These are phyloP conservation scores for Sarcophaga carnaria DNA, from an alignment of 2,888 invertebrate species.

Conservation along the genomic window DNA sequence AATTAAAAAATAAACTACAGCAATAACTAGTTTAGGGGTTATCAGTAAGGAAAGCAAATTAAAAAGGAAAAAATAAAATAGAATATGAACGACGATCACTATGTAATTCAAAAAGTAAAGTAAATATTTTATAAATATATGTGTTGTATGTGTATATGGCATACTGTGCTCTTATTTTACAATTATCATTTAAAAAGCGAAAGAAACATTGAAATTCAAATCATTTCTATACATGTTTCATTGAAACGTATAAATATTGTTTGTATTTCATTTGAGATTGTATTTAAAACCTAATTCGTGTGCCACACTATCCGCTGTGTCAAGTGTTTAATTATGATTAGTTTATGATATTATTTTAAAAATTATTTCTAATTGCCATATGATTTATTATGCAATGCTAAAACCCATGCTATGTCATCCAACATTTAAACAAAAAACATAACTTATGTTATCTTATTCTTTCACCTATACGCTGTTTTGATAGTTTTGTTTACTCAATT, in stretches of 20 bases:
- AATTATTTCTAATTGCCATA: background rate
- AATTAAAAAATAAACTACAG: constrained; percentile 34
- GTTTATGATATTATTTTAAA: background rate
- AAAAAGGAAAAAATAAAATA: background rate
- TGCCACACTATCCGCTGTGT: background rate
- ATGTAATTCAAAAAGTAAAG: no score
- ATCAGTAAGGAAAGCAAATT: constrained; percentile 38
- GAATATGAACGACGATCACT: background rate
- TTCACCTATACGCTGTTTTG: background rate
- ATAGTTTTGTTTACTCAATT: background rate
- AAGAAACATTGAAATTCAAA: background rate
- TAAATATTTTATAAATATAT: background rate
- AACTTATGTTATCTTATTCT: background rate
- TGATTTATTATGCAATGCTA: background rate
- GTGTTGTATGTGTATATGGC: background rate
- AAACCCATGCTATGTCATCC: background rate
- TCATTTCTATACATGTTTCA: background rate
- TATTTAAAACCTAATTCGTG: background rate
- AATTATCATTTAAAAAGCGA: constrained; percentile 9
- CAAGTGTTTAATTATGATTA: background rate
- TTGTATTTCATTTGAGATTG: background rate
- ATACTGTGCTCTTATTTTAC: constrained; percentile 11
- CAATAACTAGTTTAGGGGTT: constrained; percentile 49
- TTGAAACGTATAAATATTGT: background rate
- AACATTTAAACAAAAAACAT: background rate